phyloP scores from a whole-genome alignment of 2,113 vertebrate genomes.

The Rhabdomys dilectus region DNA sequence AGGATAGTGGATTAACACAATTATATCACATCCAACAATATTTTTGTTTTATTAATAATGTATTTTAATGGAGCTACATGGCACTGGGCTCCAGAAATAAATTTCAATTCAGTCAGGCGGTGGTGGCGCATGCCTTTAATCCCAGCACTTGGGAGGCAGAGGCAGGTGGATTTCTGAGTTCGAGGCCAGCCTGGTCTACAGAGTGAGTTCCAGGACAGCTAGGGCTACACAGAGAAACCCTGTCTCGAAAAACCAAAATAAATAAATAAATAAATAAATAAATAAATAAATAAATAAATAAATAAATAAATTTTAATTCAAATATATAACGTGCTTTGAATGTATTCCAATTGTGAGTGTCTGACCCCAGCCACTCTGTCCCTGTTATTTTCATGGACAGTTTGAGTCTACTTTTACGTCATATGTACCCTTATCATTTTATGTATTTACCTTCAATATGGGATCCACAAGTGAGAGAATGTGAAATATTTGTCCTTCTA shows the following conservation, averaged over 20 bases:
- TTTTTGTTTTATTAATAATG: background rate
- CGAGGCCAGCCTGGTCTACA: too few species aligned
- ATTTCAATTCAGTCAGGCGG: background rate
- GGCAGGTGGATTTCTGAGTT: too few species aligned
- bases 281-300: too few species aligned
- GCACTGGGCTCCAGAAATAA: background rate
- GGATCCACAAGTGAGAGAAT: background rate
- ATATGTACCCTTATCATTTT: background rate
- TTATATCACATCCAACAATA: background rate
- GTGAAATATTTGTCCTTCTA: background rate
- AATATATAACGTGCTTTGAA: background rate
- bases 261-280: too few species aligned
- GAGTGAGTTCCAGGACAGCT: too few species aligned
- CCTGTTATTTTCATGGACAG: background rate
- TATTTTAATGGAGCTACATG: background rate
- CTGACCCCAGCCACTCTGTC: too few species aligned
- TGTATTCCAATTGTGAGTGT: background rate
- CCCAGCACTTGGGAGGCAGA: too few species aligned
- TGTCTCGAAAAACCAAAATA: too few species aligned
- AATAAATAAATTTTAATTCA: background rate
- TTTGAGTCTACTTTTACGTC: background rate
- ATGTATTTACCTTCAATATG: background rate
- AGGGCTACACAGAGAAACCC: too few species aligned
- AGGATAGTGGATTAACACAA: conserved; percentile 4
- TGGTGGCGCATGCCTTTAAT: too few species aligned